These are phyloP conservation scores for Thumatha senex DNA, from an alignment of 2,888 invertebrate genomes.

Conservation along the genomic window DNA sequence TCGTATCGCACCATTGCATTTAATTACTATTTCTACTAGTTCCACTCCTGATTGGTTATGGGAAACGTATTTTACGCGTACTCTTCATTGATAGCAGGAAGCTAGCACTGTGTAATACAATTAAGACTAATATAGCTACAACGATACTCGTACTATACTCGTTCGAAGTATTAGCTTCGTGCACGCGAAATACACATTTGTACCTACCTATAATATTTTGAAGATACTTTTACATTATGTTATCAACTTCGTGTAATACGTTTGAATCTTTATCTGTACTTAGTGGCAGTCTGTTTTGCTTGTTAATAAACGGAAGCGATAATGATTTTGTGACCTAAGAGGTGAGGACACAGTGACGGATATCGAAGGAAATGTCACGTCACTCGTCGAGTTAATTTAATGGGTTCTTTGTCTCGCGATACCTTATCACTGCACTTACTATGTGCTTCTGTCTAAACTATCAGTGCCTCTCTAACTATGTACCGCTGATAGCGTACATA, in stretches of 20 bases:
- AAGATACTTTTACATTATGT: slow-evolving; percentile 16
- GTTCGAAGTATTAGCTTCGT: slow-evolving; percentile 18
- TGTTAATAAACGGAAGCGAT: slow-evolving; percentile 74
- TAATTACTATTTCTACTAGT: slow-evolving; percentile 44
- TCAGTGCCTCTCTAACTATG: slow-evolving; percentile 35
- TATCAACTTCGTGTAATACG: slow-evolving; percentile 18
- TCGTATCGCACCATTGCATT: slow-evolving; percentile 41
- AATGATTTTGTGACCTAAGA: slow-evolving; percentile 76
- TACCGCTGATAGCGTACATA: slow-evolving; percentile 32
- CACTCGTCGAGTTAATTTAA: slow-evolving; percentile 71
- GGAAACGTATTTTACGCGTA: slow-evolving; percentile 40
- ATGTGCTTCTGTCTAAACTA: slow-evolving; percentile 51
- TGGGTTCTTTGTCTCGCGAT: slow-evolving; percentile 81
- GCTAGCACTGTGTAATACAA: slow-evolving; percentile 27
- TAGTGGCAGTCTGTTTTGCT: slow-evolving; percentile 53
- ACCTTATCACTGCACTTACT: slow-evolving; percentile 68
- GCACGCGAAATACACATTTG: slow-evolving; percentile 13
- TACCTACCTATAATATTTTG: slow-evolving; percentile 1
- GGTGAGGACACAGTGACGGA: slow-evolving; percentile 70
- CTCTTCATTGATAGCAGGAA: slow-evolving; percentile 36
- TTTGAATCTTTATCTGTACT: slow-evolving; percentile 40
- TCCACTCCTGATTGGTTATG: slow-evolving; percentile 42
- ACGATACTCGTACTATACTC: slow-evolving; percentile 26
- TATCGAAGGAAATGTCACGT: slow-evolving; percentile 81
- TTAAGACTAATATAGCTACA: slow-evolving; percentile 5